Conservation (phyloP, 2,797 vertebrate species). For the Neosilurus mollespiculum region DNA sequence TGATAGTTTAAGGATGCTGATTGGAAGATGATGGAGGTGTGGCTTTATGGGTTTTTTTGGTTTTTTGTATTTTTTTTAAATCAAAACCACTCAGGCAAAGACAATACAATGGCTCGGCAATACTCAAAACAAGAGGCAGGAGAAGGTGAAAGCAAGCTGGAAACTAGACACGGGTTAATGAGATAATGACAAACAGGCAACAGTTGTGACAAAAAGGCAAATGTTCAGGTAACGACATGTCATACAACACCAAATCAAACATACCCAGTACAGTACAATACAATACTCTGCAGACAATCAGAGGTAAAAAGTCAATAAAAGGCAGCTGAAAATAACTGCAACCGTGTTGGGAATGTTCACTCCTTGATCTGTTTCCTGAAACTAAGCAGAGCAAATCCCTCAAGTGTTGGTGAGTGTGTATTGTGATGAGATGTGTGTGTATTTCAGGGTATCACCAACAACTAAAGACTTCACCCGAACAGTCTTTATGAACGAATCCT, state of each 20-base stretch:
- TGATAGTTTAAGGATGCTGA: conserved; percentile 22
- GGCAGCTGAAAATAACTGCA: neutral
- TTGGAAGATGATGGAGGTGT: conserved; percentile 3
- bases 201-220: neutral
- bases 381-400: neutral
- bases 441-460: neutral
- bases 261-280: too few relatives aligned
- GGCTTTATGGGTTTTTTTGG: neutral
- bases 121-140: neutral
- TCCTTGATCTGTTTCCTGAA: conserved; percentile 1
- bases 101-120: conserved; percentile 2
- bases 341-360: neutral
- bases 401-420: neutral
- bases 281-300: neutral
- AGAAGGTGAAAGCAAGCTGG: neutral
- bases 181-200: neutral
- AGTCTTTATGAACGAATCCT: neutral
- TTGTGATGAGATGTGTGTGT: too few relatives aligned
- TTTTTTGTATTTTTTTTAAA: neutral
- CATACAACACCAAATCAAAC: neutral
- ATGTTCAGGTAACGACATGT: neutral
- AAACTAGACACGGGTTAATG: neutral
- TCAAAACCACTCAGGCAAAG: neutral
- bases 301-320: neutral
- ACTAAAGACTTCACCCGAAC: neutral